These are phyloP conservation scores for Poecile atricapillus DNA, from an alignment of 2,113 vertebrate genomes.

Conservation along the genomic window DNA sequence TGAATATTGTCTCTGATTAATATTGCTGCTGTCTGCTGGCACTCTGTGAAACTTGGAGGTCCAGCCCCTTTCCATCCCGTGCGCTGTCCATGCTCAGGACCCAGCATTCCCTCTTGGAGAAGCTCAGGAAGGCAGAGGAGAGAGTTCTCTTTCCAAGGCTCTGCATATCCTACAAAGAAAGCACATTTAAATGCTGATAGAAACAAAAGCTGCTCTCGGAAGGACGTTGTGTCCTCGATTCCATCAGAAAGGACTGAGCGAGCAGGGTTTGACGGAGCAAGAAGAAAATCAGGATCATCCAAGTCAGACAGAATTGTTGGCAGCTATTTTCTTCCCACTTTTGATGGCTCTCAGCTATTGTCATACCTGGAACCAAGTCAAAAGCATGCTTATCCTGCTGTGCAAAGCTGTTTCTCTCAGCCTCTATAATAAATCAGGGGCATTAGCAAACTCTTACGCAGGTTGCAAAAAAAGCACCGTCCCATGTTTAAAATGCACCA, in stretches of 20 bases:
- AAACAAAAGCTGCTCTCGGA: neutral
- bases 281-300: neutral
- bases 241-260: neutral
- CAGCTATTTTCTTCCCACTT: neutral
- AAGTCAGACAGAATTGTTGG: neutral
- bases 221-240: neutral
- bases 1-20: too few relatives aligned
- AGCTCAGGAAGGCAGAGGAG: neutral
- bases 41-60: neutral
- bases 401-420: neutral
- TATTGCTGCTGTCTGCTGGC: neutral
- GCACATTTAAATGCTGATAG: neutral
- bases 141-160: neutral
- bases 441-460: neutral
- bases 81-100: fast-evolving
- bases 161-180: neutral
- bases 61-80: fast-evolving
- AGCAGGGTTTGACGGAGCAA: neutral
- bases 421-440: neutral
- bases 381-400: neutral
- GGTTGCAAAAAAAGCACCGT: neutral
- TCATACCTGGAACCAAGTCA: constrained; percentile 38
- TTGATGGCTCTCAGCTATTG: neutral
- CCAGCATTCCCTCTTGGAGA: neutral
- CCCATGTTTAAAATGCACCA: neutral